Evolutionary conservation across 2,888 invertebrate species (phyloP).

Genomic region (Eremobia ochroleuca): DNA sequence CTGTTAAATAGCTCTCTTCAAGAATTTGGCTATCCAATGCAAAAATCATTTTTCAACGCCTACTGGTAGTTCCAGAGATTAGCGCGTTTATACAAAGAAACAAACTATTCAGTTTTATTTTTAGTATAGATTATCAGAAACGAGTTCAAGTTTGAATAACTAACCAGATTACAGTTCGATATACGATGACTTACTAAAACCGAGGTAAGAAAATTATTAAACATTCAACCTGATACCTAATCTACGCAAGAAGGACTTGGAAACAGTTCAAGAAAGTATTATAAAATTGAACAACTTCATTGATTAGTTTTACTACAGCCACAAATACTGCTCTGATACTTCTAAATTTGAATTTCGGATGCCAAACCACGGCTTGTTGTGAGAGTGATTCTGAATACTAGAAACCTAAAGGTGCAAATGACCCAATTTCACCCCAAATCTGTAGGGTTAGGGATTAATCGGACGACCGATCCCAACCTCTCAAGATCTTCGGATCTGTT

Average conservation of each 20-base stretch:
- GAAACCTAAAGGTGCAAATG: slow-evolving; percentile 60
- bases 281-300: not conserved
- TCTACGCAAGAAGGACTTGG: no score
- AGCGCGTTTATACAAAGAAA: not conserved
- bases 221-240: not conserved
- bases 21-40: not conserved
- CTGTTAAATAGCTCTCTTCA: not conserved
- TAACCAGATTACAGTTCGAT: not conserved
- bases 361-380: slow-evolving; percentile 19
- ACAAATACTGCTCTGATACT: slow-evolving; percentile 14
- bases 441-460: slow-evolving; percentile 64
- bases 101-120: not conserved
- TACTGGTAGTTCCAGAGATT: not conserved
- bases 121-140: not conserved
- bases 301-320: slow-evolving; percentile 4
- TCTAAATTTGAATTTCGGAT: slow-evolving; percentile 42
- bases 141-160: not conserved
- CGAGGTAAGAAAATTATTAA: not conserved
- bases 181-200: not conserved
- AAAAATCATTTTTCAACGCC: not conserved
- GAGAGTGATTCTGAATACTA: slow-evolving; percentile 52
- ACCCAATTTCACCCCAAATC: slow-evolving; percentile 63
- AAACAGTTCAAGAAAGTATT: not conserved
- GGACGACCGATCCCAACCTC: slow-evolving; percentile 50
- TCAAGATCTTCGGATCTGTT: slow-evolving; percentile 56